A percentile compares a stretch with the other conserved stretches of the same genome.
These are phyloP conservation scores for Aradus depressus DNA, from an alignment of 2,888 invertebrate genomes.

Conservation along the genomic window DNA sequence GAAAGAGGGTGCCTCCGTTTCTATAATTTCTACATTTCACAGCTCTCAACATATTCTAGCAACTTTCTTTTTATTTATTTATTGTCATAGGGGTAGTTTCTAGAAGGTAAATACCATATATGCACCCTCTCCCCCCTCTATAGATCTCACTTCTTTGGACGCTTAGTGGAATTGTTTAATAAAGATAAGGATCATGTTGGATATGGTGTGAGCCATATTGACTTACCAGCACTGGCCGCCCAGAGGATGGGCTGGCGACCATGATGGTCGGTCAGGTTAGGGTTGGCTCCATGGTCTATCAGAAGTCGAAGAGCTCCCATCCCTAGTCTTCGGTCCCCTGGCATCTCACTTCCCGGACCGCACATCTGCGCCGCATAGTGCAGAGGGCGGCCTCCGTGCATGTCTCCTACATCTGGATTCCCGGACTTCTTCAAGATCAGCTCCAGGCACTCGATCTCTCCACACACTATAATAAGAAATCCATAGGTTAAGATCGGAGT, in stretches of 20 bases:
- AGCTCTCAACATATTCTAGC: too few species aligned
- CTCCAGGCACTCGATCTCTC: conserved; percentile 78
- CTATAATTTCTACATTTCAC: too few species aligned
- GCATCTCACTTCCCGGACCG: conserved; percentile 61
- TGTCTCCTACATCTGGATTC: conserved; percentile 76
- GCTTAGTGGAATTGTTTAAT: too few species aligned
- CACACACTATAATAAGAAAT: conserved; percentile 63
- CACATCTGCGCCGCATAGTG: conserved; percentile 98
- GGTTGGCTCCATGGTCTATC: conserved; percentile 62
- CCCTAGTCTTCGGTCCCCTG: conserved; percentile 44
- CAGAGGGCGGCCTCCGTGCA: conserved; percentile 87
- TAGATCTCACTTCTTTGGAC: too few species aligned
- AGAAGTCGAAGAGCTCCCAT: conserved; percentile 69
- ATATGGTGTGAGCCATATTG: neutral
- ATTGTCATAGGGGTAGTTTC: too few species aligned
- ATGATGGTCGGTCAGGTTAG: conserved; percentile 81
- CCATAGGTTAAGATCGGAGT: too few species aligned
- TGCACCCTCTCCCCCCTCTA: too few species aligned
- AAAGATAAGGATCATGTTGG: neutral
- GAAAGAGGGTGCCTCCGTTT: too few species aligned
- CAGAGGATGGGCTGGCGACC: conserved; percentile 89
- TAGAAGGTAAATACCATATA: too few species aligned
- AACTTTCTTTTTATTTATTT: too few species aligned
- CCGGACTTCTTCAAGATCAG: conserved; percentile 77
- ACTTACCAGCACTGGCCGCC: conserved; percentile 84